Conservation (phyloP, 35 echinoderm and acorn worm genomes). For the Lytechinus pictus region DNA sequence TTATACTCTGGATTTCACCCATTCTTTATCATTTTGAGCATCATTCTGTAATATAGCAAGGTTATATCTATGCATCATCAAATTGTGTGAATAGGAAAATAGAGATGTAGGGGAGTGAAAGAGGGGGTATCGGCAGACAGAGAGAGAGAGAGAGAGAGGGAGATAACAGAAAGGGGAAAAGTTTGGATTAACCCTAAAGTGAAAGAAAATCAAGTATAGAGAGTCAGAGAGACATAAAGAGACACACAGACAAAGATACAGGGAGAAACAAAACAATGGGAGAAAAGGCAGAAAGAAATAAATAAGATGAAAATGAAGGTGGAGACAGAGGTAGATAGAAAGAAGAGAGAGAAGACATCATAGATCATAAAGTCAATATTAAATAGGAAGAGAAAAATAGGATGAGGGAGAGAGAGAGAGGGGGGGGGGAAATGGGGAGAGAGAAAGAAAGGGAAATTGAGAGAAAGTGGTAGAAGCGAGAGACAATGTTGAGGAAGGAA, state of each 20-base stretch:
- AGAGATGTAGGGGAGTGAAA: too few relatives aligned
- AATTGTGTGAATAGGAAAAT: neutral
- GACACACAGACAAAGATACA: too few relatives aligned
- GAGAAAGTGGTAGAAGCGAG: neutral
- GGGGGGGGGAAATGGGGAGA: neutral
- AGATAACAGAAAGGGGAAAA: too few relatives aligned
- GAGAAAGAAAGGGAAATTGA: neutral
- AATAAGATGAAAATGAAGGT: too few relatives aligned
- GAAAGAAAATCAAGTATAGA: too few relatives aligned
- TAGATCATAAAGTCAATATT: too few relatives aligned
- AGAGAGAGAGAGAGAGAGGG: too few relatives aligned
- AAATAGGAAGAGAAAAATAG: neutral
- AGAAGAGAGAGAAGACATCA: neutral
- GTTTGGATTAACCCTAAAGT: too few relatives aligned
- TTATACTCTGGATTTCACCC: neutral
- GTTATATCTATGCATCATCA: neutral
- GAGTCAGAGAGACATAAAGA: too few relatives aligned
- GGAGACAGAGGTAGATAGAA: neutral
- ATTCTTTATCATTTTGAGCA: neutral
- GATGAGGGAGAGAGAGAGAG: neutral
- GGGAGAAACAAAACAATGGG: too few relatives aligned
- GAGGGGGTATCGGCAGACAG: too few relatives aligned
- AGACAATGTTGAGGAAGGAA: neutral
- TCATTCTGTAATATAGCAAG: neutral
- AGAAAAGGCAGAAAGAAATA: too few relatives aligned